phyloP scores from a whole-genome alignment of 1,140 invertebrate genomes.

The Akabosia matsudoensis region DNA sequence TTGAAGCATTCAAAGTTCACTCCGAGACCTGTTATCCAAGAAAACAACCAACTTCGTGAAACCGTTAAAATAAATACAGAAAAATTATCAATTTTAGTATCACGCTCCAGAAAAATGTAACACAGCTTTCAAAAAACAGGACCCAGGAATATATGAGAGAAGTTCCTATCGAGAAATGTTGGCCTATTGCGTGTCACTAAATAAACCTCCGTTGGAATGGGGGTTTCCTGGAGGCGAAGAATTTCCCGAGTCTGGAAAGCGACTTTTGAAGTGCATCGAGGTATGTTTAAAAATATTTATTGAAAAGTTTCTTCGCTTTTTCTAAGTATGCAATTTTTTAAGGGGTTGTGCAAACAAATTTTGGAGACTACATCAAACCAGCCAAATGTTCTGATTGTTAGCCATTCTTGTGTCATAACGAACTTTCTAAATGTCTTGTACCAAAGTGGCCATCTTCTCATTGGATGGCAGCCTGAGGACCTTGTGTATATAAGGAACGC shows the following conservation, averaged over 20 bases:
- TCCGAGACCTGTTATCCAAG: too few species aligned
- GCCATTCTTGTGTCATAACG: not conserved
- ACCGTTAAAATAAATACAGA: too few species aligned
- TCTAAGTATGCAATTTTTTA: too few species aligned
- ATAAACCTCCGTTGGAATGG: not conserved
- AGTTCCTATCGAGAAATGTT: not conserved
- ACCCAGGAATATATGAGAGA: not conserved
- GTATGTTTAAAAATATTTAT: constrained; percentile 18
- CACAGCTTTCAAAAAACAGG: not conserved
- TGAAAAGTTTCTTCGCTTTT: not conserved
- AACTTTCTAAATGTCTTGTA: not conserved
- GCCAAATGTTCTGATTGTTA: not conserved
- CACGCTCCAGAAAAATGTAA: too few species aligned
- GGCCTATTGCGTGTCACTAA: not conserved
- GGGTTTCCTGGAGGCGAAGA: constrained; percentile 25
- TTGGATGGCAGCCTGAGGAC: constrained; percentile 11
- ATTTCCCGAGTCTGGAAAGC: constrained; percentile 9
- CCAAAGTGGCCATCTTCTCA: not conserved
- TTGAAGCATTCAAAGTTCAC: not conserved
- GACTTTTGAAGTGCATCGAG: not conserved
- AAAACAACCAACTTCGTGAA: not conserved
- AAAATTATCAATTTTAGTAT: too few species aligned
- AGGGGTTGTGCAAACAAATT: too few species aligned
- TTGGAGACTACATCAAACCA: not conserved
- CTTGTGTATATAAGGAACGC: constrained; percentile 28